Percentiles rank a stretch among this genome's conserved stretches.
phyloP scores from a whole-genome alignment of 1,140 invertebrate genomes.

The Drosophila bipectinata region DNA sequence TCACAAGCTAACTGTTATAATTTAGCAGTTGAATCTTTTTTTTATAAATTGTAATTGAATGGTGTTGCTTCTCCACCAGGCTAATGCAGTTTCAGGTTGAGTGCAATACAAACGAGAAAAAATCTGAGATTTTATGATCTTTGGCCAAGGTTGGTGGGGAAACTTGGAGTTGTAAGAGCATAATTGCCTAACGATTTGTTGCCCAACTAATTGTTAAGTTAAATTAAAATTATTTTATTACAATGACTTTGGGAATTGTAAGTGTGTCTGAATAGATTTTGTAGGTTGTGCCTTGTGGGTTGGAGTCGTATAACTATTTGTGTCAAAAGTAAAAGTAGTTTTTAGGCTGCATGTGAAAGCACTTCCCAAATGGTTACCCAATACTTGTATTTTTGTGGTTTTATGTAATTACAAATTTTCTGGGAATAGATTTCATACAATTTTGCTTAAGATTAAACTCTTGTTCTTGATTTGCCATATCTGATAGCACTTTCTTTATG shows the following conservation, averaged over 20 bases:
- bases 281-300: background rate
- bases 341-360: constrained; percentile 10
- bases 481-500: background rate
- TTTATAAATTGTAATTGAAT: background rate
- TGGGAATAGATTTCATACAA: too few relatives aligned
- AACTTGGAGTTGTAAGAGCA: background rate
- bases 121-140: background rate
- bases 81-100: background rate
- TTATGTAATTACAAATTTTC: background rate
- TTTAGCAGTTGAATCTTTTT: constrained; percentile 8
- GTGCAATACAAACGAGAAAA: background rate
- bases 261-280: background rate
- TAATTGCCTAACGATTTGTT: constrained; percentile 32
- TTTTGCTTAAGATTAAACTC: too few relatives aligned
- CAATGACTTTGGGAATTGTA: background rate
- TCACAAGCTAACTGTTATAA: constrained; percentile 38
- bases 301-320: background rate
- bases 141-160: constrained; percentile 19
- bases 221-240: constrained; percentile 25
- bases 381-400: background rate
- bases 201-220: constrained; percentile 23
- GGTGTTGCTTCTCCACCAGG: constrained; percentile 3
- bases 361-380: constrained; percentile 3
- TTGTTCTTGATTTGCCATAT: background rate
- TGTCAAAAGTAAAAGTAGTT: constrained; percentile 28